Percentiles rank a stretch among this genome's conserved stretches.
phyloP scores from a whole-genome alignment of 1,140 invertebrate species.

The Drosophila miranda region DNA sequence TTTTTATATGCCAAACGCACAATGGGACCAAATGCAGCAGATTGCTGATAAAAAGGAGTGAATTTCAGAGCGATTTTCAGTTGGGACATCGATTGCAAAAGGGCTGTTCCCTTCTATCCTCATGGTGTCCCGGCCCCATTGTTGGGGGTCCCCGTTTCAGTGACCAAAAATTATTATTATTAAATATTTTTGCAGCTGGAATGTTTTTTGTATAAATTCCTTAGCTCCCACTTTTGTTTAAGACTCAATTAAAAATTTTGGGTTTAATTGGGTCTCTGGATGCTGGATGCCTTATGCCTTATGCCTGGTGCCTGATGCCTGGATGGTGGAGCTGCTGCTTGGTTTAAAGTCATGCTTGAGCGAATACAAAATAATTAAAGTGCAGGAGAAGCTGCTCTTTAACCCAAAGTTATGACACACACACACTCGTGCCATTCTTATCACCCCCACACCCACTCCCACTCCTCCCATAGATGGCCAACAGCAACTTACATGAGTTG shows the following conservation, averaged over 20 bases:
- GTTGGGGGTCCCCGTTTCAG: neutral
- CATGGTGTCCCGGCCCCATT: conserved; percentile 2
- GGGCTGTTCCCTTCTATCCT: too few species aligned
- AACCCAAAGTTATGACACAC: conserved; percentile 40
- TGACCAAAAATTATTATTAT: conserved; percentile 41
- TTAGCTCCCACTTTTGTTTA: conserved; percentile 3
- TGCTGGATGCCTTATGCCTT: too few species aligned
- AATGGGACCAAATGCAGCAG: conserved; percentile 43
- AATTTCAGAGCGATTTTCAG: conserved; percentile 28
- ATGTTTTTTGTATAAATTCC: conserved; percentile 36
- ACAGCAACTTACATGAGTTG: conserved; percentile 49
- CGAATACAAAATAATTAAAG: conserved; percentile 57
- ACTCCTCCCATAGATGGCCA: conserved; percentile 19
- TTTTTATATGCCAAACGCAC: conserved; percentile 62
- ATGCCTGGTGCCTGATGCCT: too few species aligned
- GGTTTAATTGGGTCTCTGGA: conserved; percentile 22
- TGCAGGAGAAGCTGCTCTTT: conserved; percentile 31
- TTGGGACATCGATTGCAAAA: too few species aligned
- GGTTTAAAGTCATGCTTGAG: conserved; percentile 32
- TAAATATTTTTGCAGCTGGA: conserved; percentile 41
- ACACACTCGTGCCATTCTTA: neutral
- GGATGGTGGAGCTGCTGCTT: neutral
- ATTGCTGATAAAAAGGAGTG: conserved; percentile 25
- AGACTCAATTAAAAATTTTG: conserved; percentile 30
- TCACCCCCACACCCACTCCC: neutral